These are phyloP conservation scores for Madoqua kirkii DNA, from an alignment of 2,113 vertebrate species.

Conservation along the genomic window DNA sequence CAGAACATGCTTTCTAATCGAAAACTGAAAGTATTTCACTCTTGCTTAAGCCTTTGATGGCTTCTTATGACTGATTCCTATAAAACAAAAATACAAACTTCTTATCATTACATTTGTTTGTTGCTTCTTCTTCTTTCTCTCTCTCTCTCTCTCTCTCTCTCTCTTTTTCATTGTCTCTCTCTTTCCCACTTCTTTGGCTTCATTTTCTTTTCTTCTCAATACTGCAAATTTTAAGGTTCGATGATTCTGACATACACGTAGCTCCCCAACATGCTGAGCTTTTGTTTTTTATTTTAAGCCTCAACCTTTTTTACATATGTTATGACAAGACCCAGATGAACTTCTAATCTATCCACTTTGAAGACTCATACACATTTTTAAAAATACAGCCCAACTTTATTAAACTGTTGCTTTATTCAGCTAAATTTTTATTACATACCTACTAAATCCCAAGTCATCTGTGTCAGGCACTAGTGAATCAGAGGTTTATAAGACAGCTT, in stretches of 20 bases:
- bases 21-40: neutral
- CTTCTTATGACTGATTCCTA: neutral
- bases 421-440: neutral
- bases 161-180: neutral
- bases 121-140: neutral
- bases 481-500: neutral
- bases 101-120: neutral
- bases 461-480: fast-evolving
- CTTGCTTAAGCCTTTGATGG: neutral
- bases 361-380: neutral
- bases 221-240: neutral
- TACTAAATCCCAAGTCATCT: neutral
- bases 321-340: neutral
- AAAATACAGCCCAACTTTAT: neutral
- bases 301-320: neutral
- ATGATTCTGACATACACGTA: fast-evolving
- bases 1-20: neutral
- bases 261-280: neutral
- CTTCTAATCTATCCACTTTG: neutral
- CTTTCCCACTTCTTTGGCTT: neutral
- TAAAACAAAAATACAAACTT: neutral
- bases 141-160: no score
- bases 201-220: fast-evolving
- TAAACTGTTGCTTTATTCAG: neutral
- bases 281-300: neutral